Evolutionary conservation across 1,140 invertebrate genomes (phyloP), one percentile per base, ranked within the genome.

Genomic region (Oryctes rhinoceros): DNA sequence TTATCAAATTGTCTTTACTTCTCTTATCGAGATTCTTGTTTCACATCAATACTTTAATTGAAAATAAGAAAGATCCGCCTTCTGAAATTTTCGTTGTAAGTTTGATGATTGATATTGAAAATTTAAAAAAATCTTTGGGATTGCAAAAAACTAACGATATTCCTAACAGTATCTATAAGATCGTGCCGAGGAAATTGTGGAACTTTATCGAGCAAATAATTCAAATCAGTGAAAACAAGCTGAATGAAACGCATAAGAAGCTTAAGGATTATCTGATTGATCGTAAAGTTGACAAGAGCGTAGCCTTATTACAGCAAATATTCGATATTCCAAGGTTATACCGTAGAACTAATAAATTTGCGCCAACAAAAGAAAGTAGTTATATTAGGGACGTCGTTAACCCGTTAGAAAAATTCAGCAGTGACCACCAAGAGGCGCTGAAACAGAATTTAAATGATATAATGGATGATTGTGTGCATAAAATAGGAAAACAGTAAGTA

Each of bases 241-340:
- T 92, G 35, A 86, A 87, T 77, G 89, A 91, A 49, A 89, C 90
- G 5, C 86, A 88, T 75, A 85, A 87, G 59, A 84, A 86, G 59
- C 85, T 94, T 65, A 79, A 85, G 81, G 85, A 86, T 30, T 87
- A 89, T 76, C 88, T 92, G 83, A 88, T 88, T 67, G 71, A 53
- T 15, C 59, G 92, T 48, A 91, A 90, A 77, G 88, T 89, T 82
- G 87, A 88, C 4, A 89, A 91, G 85, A 91, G 90, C 86, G 87
- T 90, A 79, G 84, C 88, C 39, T 89, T 92, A 80, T 89, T 94
- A 80, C 92, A 93, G 85, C 92, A 93, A 90, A 96, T 98, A 3
- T 94, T 92, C 82, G 96, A 98, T 85, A 96, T 98, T 89, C 97
- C 97, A 44, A 90, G 97, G 83, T 88, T 98, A 47, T 99, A 97